These are phyloP conservation scores for Sciurus carolinensis DNA, from an alignment of 2,797 vertebrate genomes.

Conservation along the genomic window DNA sequence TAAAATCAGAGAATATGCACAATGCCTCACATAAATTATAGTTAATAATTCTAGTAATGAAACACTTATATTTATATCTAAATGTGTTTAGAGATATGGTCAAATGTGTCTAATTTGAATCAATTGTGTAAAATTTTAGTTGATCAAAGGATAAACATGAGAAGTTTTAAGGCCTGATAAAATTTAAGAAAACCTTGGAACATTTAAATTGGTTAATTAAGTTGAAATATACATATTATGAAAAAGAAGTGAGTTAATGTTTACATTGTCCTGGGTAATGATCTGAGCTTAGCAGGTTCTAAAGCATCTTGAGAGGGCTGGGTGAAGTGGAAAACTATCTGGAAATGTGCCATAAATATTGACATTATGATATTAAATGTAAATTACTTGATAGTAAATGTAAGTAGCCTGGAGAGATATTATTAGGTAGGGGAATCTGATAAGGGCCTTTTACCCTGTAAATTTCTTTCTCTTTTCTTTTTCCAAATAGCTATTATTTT, in stretches of 20 bases:
- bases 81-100: neutral
- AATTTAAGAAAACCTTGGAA: neutral
- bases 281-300: neutral
- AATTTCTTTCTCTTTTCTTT: neutral
- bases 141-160: neutral
- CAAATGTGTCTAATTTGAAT: neutral
- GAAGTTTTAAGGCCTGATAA: neutral
- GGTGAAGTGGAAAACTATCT: neutral
- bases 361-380: neutral
- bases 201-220: constrained; percentile 22
- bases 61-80: neutral
- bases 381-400: neutral
- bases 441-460: neutral
- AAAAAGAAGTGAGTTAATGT: neutral
- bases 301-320: neutral
- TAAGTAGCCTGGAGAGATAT: neutral
- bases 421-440: neutral
- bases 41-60: neutral
- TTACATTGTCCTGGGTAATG: neutral
- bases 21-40: neutral
- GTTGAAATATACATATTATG: neutral
- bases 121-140: neutral
- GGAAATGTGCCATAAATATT: neutral
- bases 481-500: neutral
- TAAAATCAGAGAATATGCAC: neutral